Percentiles rank a stretch among this genome's conserved stretches.
These are phyloP conservation scores for Elgaria multicarinata DNA, from an alignment of 2,113 vertebrate species.

Conservation along the genomic window DNA sequence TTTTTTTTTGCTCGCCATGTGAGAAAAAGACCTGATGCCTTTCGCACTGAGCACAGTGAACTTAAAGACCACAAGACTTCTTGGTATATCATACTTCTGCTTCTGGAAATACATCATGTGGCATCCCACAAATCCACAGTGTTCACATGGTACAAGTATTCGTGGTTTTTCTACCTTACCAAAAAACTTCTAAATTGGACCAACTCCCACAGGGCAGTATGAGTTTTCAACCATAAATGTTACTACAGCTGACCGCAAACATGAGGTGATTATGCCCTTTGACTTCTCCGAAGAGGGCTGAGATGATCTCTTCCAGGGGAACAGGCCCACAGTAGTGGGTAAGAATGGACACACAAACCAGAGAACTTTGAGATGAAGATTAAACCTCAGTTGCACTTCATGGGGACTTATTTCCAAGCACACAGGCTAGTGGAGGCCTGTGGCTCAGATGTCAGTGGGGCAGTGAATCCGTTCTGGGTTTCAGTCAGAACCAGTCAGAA, in stretches of 20 bases:
- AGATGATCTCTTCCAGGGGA: background rate
- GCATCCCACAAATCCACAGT: background rate
- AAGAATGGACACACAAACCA: background rate
- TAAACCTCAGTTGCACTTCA: background rate
- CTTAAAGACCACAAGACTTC: background rate
- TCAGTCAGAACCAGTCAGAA: too few species aligned
- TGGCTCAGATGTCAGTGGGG: too few species aligned
- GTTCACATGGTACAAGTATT: background rate
- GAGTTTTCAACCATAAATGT: background rate
- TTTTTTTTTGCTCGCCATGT: background rate
- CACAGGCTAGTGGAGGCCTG: too few species aligned
- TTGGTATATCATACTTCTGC: background rate
- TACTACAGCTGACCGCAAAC: background rate
- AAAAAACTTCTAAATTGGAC: background rate
- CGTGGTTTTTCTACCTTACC: background rate
- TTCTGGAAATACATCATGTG: constrained; percentile 1
- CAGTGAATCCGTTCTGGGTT: too few species aligned
- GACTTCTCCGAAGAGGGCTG: background rate
- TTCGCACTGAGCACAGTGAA: background rate
- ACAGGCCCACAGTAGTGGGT: background rate
- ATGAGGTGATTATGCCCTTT: background rate
- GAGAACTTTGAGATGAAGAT: background rate
- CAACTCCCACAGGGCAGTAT: background rate
- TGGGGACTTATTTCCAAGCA: background rate
- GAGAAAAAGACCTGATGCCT: background rate